Conservation (phyloP, 1,140 invertebrate genomes). For the Orussus abietinus region DNA sequence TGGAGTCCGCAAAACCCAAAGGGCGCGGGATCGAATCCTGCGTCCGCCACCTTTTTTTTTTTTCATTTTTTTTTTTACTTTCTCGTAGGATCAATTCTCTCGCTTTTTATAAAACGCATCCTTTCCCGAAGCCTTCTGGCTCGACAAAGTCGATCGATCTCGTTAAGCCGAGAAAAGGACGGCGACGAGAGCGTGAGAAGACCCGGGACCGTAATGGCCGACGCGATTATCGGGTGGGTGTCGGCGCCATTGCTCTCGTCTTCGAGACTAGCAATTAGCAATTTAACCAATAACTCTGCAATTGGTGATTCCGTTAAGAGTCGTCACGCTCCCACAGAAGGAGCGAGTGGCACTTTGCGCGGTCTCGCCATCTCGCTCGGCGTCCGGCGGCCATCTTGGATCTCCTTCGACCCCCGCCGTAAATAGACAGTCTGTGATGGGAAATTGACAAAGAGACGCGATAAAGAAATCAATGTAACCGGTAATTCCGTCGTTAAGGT, state of each 20-base stretch:
- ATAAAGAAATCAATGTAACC: constrained; percentile 11
- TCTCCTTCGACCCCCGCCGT: constrained; percentile 10
- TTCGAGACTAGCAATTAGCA: constrained; percentile 42
- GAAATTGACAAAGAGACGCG: neutral
- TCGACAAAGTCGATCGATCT: too few species aligned
- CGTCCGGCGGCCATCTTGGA: neutral
- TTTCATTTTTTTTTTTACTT: too few species aligned
- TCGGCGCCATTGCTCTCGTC: constrained; percentile 28
- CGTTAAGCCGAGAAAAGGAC: constrained; percentile 10
- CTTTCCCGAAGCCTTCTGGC: too few species aligned
- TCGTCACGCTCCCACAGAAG: constrained; percentile 34
- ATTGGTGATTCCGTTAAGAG: constrained; percentile 45
- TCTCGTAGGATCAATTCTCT: too few species aligned
- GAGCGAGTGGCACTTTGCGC: constrained; percentile 23
- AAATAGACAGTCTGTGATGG: constrained; percentile 17
- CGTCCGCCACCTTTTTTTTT: too few species aligned
- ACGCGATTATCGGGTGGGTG: constrained; percentile 26
- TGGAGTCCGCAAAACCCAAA: too few species aligned
- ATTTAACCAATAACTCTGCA: constrained; percentile 48
- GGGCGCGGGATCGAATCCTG: too few species aligned
- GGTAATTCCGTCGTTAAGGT: too few species aligned
- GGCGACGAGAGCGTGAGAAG: neutral
- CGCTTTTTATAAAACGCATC: too few species aligned
- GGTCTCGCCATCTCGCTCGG: constrained; percentile 19
- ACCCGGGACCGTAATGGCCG: constrained; percentile 24